Conservation (phyloP, 2,113 vertebrate species). For the Rhadina sibilatrix region DNA sequence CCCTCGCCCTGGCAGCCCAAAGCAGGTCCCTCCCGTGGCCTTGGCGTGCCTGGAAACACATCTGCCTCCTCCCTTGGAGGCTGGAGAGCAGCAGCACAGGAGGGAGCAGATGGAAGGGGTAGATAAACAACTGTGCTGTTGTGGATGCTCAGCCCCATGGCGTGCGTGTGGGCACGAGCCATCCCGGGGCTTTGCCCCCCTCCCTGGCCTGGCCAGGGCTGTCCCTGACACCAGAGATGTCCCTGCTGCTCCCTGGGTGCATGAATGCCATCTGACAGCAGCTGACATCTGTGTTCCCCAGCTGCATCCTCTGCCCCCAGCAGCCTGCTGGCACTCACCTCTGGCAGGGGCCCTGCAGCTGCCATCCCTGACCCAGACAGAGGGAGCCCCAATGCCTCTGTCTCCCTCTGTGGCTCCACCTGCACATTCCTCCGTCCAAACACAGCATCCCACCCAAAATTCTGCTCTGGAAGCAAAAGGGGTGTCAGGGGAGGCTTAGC, state of each 20-base stretch:
- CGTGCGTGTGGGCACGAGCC: accelerated
- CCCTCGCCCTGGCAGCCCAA: not conserved
- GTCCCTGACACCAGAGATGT: not conserved
- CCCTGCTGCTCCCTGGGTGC: not conserved
- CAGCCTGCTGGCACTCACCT: not conserved
- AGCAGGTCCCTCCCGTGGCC: accelerated
- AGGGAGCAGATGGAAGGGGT: not conserved
- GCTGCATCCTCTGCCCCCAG: not conserved
- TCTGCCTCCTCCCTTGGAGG: not conserved
- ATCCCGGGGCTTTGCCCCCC: not conserved
- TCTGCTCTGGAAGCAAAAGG: not conserved
- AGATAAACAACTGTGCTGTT: not conserved
- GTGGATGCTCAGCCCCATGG: not conserved
- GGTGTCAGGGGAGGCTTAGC: not conserved
- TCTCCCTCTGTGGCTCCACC: accelerated
- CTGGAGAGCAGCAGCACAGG: not conserved
- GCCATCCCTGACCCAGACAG: not conserved
- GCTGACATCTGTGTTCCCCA: not conserved
- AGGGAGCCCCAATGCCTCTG: not conserved
- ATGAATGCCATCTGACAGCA: not conserved
- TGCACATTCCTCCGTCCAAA: not conserved
- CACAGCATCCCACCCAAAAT: not conserved
- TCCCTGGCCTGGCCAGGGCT: not conserved
- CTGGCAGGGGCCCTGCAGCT: not conserved
- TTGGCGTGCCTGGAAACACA: not conserved